Percentiles rank a stretch among this genome's conserved stretches.
These are phyloP conservation scores for Drosophila hamatofila DNA, from an alignment of 2,888 invertebrate species.

Conservation along the genomic window DNA sequence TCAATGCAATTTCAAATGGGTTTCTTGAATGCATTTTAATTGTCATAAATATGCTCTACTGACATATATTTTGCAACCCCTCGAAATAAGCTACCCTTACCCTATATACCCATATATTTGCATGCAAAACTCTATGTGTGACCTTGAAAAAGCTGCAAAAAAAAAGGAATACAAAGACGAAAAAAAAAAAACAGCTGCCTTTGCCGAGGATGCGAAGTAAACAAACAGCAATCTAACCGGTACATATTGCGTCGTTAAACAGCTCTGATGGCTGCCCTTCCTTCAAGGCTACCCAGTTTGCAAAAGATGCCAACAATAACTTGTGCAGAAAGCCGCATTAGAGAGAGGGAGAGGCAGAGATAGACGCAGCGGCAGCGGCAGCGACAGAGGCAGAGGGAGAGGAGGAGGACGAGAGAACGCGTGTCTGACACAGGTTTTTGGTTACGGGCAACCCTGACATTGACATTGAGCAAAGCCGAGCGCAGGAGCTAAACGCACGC, in stretches of 20 bases:
- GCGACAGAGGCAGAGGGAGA: neutral
- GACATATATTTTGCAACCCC: conserved; percentile 44
- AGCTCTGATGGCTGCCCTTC: conserved; percentile 10
- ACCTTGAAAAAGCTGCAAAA: conserved; percentile 29
- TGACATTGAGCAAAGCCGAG: conserved; percentile 52
- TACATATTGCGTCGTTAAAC: conserved; percentile 60
- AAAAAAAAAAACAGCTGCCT: conserved; percentile 5
- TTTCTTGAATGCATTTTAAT: neutral
- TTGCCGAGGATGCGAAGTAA: conserved; percentile 13
- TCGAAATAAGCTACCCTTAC: neutral
- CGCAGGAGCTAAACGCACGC: conserved; percentile 26
- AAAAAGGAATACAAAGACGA: conserved; percentile 8
- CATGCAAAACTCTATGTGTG: conserved; percentile 19
- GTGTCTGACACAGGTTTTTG: conserved; percentile 46
- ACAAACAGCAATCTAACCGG: conserved; percentile 59
- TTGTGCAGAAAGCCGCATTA: conserved; percentile 5
- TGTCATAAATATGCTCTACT: conserved; percentile 35
- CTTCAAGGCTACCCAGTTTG: conserved; percentile 60
- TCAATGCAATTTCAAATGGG: neutral
- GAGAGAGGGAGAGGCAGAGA: neutral
- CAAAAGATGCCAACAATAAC: conserved; percentile 29
- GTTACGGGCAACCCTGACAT: conserved; percentile 52
- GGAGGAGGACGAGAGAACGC: conserved; percentile 10
- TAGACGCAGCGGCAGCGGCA: conserved; percentile 1
- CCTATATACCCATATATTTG: neutral